Evolutionary conservation across 2,797 vertebrate genomes (phyloP).

Genomic region (Chelon auratus): DNA sequence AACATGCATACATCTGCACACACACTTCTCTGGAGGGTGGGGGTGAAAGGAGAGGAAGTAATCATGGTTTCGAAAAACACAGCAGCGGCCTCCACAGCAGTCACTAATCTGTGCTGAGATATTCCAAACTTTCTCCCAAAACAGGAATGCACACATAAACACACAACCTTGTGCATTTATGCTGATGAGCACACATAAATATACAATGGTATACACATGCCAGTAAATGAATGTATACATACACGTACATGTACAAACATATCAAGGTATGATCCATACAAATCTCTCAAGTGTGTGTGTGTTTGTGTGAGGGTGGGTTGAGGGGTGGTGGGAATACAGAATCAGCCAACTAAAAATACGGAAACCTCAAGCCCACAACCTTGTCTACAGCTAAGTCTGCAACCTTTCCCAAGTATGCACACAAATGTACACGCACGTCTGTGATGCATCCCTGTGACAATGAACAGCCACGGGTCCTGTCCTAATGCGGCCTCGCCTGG

Average conservation of each 20-base stretch:
- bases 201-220: constrained; percentile 64
- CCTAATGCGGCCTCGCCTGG: constrained; percentile 55
- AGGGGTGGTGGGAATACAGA: constrained; percentile 74
- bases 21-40: constrained; percentile 50
- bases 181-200: constrained; percentile 69
- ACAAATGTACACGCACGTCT: constrained; percentile 85
- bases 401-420: constrained; percentile 84
- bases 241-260: constrained; percentile 54
- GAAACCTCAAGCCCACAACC: constrained; percentile 83
- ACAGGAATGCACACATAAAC: constrained; percentile 66
- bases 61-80: constrained; percentile 86
- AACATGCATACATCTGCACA: constrained; percentile 32
- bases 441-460: constrained; percentile 81
- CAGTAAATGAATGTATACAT: constrained; percentile 55
- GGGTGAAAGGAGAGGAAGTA: constrained; percentile 86
- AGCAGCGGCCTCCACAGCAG: constrained; percentile 78
- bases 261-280: constrained; percentile 53
- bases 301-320: constrained; percentile 9
- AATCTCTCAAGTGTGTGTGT: constrained; percentile 23
- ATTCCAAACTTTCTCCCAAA: constrained; percentile 83
- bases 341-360: constrained; percentile 79
- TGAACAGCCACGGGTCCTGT: constrained; percentile 68
- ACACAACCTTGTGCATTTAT: constrained; percentile 60
- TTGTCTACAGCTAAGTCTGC: constrained; percentile 52
- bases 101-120: constrained; percentile 83